These are phyloP conservation scores for Apotomis betuletana DNA, from an alignment of 2,888 invertebrate genomes.

Conservation along the genomic window DNA sequence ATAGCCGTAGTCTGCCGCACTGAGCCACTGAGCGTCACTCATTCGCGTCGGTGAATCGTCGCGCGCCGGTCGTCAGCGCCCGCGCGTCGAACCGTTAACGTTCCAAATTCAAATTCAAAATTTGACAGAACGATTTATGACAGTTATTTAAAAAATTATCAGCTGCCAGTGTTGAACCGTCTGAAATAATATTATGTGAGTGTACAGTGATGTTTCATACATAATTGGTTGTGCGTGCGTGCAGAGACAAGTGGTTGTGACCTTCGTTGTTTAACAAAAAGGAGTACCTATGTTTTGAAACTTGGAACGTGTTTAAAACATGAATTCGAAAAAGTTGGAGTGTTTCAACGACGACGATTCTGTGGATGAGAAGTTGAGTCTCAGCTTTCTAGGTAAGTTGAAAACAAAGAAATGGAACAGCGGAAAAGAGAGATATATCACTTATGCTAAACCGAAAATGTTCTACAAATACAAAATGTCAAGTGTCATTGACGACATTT, in stretches of 20 bases:
- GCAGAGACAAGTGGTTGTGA: conserved; percentile 76
- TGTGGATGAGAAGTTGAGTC: conserved; percentile 76
- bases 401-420: conserved; percentile 18
- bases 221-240: conserved; percentile 53
- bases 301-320: conserved; percentile 63
- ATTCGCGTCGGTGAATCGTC: conserved; percentile 72
- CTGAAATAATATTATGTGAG: conserved; percentile 47
- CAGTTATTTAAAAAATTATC: conserved; percentile 47
- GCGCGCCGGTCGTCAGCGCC: conserved; percentile 64
- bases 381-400: conserved; percentile 80
- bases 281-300: conserved; percentile 55
- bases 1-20: conserved; percentile 56
- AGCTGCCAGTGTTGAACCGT: conserved; percentile 50
- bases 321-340: conserved; percentile 82
- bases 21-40: conserved; percentile 52
- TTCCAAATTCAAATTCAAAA: conserved; percentile 67
- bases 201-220: conserved; percentile 46
- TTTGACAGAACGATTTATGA: conserved; percentile 55
- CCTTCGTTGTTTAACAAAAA: conserved; percentile 63
- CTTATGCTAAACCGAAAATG: conserved; percentile 19
- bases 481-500: background rate
- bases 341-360: conserved; percentile 76
- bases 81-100: conserved; percentile 58
- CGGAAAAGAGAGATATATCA: conserved; percentile 12
- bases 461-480: background rate